Percentiles rank a stretch among this genome's conserved stretches.
Evolutionary conservation across 2,888 invertebrate genomes (phyloP).

Genomic region (Chalcosyrphus nemorum): DNA sequence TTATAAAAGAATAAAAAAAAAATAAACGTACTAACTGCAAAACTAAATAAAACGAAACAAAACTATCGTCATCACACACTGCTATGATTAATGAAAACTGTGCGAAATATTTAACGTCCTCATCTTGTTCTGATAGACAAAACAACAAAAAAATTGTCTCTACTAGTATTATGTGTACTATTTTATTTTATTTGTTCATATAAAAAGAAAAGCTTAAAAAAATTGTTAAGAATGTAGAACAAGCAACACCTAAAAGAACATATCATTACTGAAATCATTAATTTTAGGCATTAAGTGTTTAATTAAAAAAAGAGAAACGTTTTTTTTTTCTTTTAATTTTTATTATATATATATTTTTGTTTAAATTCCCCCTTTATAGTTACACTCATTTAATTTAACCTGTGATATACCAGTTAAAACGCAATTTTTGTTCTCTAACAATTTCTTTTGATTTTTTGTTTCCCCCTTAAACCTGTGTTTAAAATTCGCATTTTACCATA

Average conservation of each 20-base stretch:
- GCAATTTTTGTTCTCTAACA: conserved; percentile 6
- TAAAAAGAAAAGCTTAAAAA: conserved; percentile 12
- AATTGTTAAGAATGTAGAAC: conserved; percentile 21
- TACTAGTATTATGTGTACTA: conserved; percentile 6
- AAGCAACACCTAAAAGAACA: conserved; percentile 53
- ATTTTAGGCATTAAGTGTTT: conserved; percentile 52
- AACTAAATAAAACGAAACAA: not conserved
- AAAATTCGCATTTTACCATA: not conserved
- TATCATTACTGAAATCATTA: conserved; percentile 63
- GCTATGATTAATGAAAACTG: conserved; percentile 59
- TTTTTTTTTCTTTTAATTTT: not conserved
- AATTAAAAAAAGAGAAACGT: not conserved
- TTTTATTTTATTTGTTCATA: not conserved
- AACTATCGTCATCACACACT: conserved; percentile 55
- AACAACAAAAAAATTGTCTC: conserved; percentile 1
- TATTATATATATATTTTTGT: not conserved
- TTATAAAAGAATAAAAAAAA: conserved; percentile 31
- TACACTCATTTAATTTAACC: conserved; percentile 59
- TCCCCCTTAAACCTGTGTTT: no score
- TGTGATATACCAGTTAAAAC: conserved; percentile 66
- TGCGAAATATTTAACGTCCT: conserved; percentile 69
- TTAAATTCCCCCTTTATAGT: not conserved
- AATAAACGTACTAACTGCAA: conserved; percentile 44
- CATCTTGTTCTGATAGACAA: conserved; percentile 68
- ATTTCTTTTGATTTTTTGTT: not conserved